These are phyloP conservation scores for Philopedon plagiatum DNA, from an alignment of 2,888 invertebrate species.

Conservation along the genomic window DNA sequence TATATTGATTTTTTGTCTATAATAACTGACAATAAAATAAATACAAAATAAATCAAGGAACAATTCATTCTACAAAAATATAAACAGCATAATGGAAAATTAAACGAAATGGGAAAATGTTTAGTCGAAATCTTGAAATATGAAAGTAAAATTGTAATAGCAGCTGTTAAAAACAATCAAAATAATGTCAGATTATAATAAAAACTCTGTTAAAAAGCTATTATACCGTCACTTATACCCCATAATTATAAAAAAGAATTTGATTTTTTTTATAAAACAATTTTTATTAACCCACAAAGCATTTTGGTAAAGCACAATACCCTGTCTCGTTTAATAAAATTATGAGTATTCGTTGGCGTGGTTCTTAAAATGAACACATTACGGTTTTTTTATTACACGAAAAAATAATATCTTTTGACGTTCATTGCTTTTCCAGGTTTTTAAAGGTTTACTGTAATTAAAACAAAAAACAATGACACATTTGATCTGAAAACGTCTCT, in stretches of 20 bases:
- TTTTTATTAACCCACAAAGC: conserved; percentile 30
- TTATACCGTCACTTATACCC: background rate
- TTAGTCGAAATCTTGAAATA: conserved; percentile 25
- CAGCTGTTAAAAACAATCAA: conserved; percentile 15
- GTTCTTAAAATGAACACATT: conserved; percentile 20
- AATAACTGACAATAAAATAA: too few relatives aligned
- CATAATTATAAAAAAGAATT: conserved; percentile 13
- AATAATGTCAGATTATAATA: conserved; percentile 1
- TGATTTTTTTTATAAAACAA: conserved; percentile 11
- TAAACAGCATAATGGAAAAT: background rate
- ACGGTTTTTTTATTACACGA: conserved; percentile 23
- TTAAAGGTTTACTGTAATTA: conserved; percentile 19
- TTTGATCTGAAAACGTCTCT: conserved; percentile 33
- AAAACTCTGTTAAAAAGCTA: conserved; percentile 19
- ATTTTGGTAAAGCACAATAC: conserved; percentile 27
- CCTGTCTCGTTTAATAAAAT: conserved; percentile 23
- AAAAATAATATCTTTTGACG: conserved; percentile 21
- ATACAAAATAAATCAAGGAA: too few relatives aligned
- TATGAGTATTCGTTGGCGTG: conserved; percentile 32
- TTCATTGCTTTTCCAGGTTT: conserved; percentile 26
- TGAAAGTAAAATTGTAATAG: background rate
- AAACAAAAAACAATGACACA: conserved; percentile 35
- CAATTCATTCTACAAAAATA: background rate
- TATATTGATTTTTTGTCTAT: too few relatives aligned
- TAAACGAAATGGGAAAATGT: conserved; percentile 15